Conservation (phyloP, 2,113 vertebrate genomes). For the Corynorhinus townsendii region DNA sequence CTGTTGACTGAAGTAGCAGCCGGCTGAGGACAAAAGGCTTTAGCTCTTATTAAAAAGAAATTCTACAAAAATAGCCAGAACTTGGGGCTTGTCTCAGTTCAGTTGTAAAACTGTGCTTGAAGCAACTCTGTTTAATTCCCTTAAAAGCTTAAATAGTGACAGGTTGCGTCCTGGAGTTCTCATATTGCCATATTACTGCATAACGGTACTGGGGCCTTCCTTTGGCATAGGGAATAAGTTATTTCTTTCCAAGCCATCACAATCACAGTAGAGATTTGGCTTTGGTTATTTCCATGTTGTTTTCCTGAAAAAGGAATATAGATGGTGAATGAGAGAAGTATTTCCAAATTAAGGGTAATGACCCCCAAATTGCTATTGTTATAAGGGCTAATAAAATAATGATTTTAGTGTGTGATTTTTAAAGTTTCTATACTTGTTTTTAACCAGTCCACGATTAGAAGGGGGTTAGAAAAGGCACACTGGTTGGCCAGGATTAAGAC, state of each 20-base stretch:
- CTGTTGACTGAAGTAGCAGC: not conserved
- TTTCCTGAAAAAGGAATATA: not conserved
- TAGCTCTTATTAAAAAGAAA: not conserved
- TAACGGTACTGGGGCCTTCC: not conserved
- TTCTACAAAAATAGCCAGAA: not conserved
- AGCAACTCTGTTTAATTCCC: not conserved
- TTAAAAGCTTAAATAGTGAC: not conserved
- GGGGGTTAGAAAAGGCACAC: not conserved
- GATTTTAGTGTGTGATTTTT: not conserved
- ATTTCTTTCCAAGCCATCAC: not conserved
- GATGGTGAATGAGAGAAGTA: not conserved
- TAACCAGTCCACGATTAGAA: not conserved
- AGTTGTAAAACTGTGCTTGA: not conserved
- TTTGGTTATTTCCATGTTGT: not conserved
- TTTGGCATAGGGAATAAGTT: not conserved
- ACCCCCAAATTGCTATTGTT: not conserved
- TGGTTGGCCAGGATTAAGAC: not conserved
- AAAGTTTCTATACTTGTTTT: not conserved
- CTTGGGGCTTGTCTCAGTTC: not conserved
- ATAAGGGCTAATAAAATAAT: not conserved
- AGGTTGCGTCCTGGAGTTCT: not conserved
- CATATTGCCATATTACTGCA: not conserved
- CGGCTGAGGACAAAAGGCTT: not conserved
- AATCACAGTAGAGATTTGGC: not conserved
- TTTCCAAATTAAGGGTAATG: not conserved